Conservation (phyloP, 1,140 invertebrate species). For the Drosophila dunni region DNA sequence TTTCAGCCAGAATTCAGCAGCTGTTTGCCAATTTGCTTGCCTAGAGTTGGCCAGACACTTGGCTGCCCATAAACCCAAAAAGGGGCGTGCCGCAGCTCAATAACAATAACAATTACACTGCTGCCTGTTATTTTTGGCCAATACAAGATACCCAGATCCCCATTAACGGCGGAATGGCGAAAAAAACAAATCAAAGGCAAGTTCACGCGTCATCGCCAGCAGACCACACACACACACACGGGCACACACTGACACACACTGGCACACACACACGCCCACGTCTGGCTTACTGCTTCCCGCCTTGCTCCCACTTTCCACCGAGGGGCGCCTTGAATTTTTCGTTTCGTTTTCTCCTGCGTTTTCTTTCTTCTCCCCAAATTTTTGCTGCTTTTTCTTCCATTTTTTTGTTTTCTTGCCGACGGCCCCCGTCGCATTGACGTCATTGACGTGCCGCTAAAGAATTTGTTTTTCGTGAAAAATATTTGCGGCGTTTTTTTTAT, state of each 20-base stretch:
- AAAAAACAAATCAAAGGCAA: constrained; percentile 76
- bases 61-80: background rate
- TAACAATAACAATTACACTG: constrained; percentile 24
- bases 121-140: constrained; percentile 72
- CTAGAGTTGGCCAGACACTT: constrained; percentile 1
- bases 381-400: constrained; percentile 41
- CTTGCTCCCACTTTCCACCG: background rate
- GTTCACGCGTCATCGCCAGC: constrained; percentile 76
- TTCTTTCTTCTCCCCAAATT: constrained; percentile 26
- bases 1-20: background rate
- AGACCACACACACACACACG: constrained; percentile 22
- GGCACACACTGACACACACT: background rate
- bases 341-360: background rate
- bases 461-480: constrained; percentile 82
- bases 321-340: constrained; percentile 40
- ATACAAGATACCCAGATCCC: background rate
- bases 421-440: constrained; percentile 74
- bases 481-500: constrained; percentile 62
- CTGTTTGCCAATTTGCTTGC: constrained; percentile 1
- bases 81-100: background rate
- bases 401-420: constrained; percentile 47
- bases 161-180: constrained; percentile 18
- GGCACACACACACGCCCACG: constrained; percentile 63
- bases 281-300: constrained; percentile 43
- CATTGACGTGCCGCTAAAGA: constrained; percentile 76